Evolutionary conservation across 37 sponge, comb jelly and placozoan species (phyloP).

Genomic region (Aplysina aerophoba): DNA sequence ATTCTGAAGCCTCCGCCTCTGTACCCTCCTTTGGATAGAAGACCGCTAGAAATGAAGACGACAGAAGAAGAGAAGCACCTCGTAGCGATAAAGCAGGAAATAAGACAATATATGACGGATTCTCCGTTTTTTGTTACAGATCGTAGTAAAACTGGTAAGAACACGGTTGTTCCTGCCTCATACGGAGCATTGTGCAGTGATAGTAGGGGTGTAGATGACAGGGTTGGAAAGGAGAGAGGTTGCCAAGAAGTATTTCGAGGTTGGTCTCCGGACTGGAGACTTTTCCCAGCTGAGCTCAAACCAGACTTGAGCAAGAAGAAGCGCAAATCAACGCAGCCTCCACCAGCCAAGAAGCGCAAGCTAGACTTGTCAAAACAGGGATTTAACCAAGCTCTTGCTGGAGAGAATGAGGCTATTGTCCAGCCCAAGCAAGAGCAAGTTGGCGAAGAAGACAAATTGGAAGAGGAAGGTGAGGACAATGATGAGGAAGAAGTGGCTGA

Average conservation of each 20-base stretch:
- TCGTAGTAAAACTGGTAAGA: not conserved
- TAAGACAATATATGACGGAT: not conserved
- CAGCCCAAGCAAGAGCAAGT: too few species aligned
- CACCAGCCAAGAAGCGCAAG: not conserved
- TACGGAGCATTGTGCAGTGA: not conserved
- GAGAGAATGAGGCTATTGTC: too few species aligned
- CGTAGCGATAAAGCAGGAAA: not conserved
- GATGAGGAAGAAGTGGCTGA: constrained; percentile 6
- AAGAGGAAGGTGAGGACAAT: not conserved
- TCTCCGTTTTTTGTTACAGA: not conserved
- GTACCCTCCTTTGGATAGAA: constrained; percentile 12
- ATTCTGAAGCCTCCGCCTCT: constrained; percentile 24
- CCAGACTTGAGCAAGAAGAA: not conserved
- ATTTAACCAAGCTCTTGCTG: too few species aligned
- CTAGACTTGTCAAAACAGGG: too few species aligned
- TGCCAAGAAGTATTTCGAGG: not conserved
- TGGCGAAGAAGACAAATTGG: too few species aligned
- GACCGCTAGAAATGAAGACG: constrained; percentile 1
- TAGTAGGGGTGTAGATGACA: not conserved
- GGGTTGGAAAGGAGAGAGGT: not conserved
- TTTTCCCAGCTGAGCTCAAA: not conserved
- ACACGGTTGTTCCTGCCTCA: not conserved
- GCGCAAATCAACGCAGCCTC: not conserved
- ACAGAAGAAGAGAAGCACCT: constrained; percentile 4
- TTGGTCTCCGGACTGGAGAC: constrained; percentile 6